Base-by-base conservation (phyloP, 2,797 vertebrate genomes). In the Avahi laniger region DNA sequence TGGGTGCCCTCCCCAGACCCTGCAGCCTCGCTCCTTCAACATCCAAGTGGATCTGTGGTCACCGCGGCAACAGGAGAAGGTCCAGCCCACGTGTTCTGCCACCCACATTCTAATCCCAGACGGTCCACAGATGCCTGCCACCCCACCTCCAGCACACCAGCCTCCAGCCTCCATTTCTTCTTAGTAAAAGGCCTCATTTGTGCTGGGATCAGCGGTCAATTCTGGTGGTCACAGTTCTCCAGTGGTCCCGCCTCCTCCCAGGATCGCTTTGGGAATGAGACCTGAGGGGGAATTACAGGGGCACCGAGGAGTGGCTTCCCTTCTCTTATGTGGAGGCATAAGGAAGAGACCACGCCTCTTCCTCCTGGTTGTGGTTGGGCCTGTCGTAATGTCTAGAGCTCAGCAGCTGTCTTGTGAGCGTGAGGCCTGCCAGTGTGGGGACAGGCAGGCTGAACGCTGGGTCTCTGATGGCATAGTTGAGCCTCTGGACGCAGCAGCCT, bases 11-110 rank as follows among this genome's bases (percentile, higher is more conserved):
- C 20, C 67, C 24, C 12, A 17, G 63, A 46, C 30, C 43, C 76
- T 22, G 17, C 26, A 12, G 26, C 69, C 41, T 75, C 7, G 33
- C 72, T 93, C 95, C 78, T 48, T 20, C 52, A 8, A 52, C 89
- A 93, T 92, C 97, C 95, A 90, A 70, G 46, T 89, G 94, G 15
- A 33, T 94, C 92, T 81, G 33, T 26, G 75, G 81, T 95, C 57
- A 5, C 95, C 79, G 0, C 0, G 46, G 82, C 78, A 7, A 97
- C 96, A 13, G 7, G n/a, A 96, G 92, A 97, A 97, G 80, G 73
- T 14, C 67, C 75, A 1, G 1, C 12, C 86, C 20, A 13, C 63
- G 13, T 24, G 52, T 93, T 88, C 26, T 0, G 18, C 28, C 0
- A 28, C 1, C 80, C 43, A 28, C 94, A 57, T 96, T 97, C 97